A percentile compares a stretch with the other conserved stretches of the same genome.
Evolutionary conservation across 1,140 invertebrate species (phyloP).

Genomic region (Hypothenemus hampei): DNA sequence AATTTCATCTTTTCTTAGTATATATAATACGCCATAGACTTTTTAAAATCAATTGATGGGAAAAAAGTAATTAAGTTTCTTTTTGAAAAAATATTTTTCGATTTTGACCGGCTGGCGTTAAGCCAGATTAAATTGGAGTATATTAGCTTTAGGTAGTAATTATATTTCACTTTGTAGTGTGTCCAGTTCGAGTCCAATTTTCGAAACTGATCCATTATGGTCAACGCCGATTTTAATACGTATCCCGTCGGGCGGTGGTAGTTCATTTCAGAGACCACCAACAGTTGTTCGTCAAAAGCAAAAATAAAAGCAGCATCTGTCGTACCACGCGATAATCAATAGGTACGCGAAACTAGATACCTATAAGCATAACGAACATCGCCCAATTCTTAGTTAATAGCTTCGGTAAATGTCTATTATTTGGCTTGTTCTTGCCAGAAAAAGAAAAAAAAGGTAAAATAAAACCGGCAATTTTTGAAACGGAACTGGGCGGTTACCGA

Average conservation of each 20-base stretch:
- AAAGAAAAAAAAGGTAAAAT: constrained; percentile 18
- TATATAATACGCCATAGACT: too few species aligned
- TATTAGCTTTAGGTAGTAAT: not conserved
- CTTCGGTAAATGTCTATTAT: constrained; percentile 23
- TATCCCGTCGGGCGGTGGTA: not conserved
- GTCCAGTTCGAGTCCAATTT: constrained; percentile 1
- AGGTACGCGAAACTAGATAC: constrained; percentile 27
- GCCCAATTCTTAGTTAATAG: constrained; percentile 21
- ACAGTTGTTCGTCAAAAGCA: constrained; percentile 8
- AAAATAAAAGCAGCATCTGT: constrained; percentile 22
- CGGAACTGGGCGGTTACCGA: constrained; percentile 18
- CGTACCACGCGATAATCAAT: constrained; percentile 21
- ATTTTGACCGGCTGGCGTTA: too few species aligned
- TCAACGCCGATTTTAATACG: constrained; percentile 1
- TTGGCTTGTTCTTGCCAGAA: constrained; percentile 18
- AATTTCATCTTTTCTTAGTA: too few species aligned
- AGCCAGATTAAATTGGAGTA: too few species aligned
- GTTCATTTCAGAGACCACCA: too few species aligned
- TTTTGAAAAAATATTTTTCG: too few species aligned
- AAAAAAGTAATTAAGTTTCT: too few species aligned
- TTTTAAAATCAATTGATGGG: too few species aligned
- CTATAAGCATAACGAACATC: constrained; percentile 20
- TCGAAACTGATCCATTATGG: constrained; percentile 13
- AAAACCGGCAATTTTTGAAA: constrained; percentile 22
- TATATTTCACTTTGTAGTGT: not conserved